Base-by-base conservation (phyloP, 2,888 invertebrate genomes). In the Plebejus argus region DNA sequence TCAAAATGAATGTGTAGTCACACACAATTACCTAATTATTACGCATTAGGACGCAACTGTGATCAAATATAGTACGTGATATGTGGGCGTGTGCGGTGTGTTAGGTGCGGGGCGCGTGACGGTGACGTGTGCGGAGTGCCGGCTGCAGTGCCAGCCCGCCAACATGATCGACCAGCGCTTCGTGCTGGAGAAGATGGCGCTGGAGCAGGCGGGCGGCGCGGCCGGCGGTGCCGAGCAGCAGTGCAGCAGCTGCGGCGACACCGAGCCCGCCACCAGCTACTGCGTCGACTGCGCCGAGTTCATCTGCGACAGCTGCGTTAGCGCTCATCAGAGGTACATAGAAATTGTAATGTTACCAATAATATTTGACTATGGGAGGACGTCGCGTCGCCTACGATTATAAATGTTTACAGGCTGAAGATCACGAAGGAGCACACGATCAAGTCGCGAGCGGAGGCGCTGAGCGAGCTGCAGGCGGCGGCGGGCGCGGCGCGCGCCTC, bases 381-480 rank as follows among this genome's bases (percentile, higher is more conserved):
- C 39, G 45, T 45, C 45, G 45, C 39, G 45, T 45, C 45, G 45
- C 45, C 45, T 45, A 3, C 0, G 0, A 7, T 45, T 10, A 10
- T 61, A 20, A 20, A 20, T 20, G 5, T 35, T 6, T 76, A 35
- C 88, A 95, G 95, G 85, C 95, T 99, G 78, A 97, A 98, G 92
- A 97, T 98, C 82, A 98, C 98, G 74, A 98, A 98, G 93, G 98
- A 98, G 88, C 99, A 99, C 90, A 97, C 96, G 4, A 98, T 99
- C 83, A 97, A 98, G 91, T 96, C 97, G 76, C 97, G 97, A 90
- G 97, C 97, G 84, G 97, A 97, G 89, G 97, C 97, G 78, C 90
- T 96, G 80, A 95, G 94, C 75, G 97, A 97, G 87, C 95, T 94
- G 85, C 94, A 94, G 83, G 92, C 94, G 23, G 92, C 93, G 81